Evolutionary conservation across 2,113 vertebrate genomes (phyloP).

Genomic region (Brachyistius frenatus): DNA sequence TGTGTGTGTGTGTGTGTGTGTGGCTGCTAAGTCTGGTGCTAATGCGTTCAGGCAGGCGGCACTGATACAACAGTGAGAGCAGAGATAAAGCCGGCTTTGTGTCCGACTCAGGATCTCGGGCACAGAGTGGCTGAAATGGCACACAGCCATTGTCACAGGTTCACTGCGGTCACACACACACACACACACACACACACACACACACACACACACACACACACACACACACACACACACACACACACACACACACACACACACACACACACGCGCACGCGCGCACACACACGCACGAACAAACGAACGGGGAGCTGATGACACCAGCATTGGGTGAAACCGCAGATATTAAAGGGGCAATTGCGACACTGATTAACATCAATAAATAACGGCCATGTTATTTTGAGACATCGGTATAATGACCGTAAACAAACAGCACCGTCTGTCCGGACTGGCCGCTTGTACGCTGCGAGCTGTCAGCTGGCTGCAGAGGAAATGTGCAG

Average conservation of each 20-base stretch:
- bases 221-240: conserved; percentile 48
- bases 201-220: conserved; percentile 2
- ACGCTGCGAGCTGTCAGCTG: background rate
- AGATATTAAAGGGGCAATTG: conserved; percentile 34
- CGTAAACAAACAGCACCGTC: conserved; percentile 37
- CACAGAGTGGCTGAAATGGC: conserved; percentile 70
- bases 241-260: conserved; percentile 29
- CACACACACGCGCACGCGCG: background rate
- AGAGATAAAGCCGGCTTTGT: conserved; percentile 79
- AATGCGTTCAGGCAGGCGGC: conserved; percentile 75
- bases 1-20: conserved; percentile 44
- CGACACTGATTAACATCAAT: conserved; percentile 15
- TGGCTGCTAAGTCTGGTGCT: conserved; percentile 52
- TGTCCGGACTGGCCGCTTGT: background rate
- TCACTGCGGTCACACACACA: conserved; percentile 66
- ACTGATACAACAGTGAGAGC: conserved; percentile 71
- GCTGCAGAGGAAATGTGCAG: conserved; percentile 9
- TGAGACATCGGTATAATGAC: conserved; percentile 18
- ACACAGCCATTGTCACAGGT: conserved; percentile 74
- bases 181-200: conserved; percentile 28
- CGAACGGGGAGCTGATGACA: conserved; percentile 11
- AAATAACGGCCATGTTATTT: conserved; percentile 12
- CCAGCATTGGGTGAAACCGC: conserved; percentile 1
- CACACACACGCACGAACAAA: too few relatives aligned
- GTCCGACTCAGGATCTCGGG: conserved; percentile 65